phyloP scores from a whole-genome alignment of 2,113 vertebrate species.

The Lophochroa leadbeateri region DNA sequence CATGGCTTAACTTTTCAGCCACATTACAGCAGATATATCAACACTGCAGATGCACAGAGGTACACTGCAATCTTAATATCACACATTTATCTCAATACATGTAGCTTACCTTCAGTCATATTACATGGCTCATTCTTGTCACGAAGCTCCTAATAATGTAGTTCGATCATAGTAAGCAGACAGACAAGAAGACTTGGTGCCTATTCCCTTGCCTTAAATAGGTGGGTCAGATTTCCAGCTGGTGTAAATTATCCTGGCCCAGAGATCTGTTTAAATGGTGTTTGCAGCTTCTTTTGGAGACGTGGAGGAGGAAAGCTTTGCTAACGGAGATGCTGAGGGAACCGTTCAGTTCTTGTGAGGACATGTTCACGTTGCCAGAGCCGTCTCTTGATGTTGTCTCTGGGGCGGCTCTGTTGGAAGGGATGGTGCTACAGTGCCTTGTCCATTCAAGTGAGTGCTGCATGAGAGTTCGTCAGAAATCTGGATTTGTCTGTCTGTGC shows the following conservation, averaged over 20 bases:
- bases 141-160: background rate
- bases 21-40: background rate
- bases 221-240: slow-evolving; percentile 18
- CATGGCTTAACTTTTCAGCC: background rate
- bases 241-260: background rate
- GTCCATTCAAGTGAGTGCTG: background rate
- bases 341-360: background rate
- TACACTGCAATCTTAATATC: background rate
- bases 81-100: background rate
- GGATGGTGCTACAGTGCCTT: background rate
- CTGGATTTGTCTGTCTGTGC: background rate
- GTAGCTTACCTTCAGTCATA: background rate
- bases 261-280: background rate
- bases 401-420: background rate
- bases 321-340: background rate
- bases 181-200: background rate
- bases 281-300: slow-evolving; percentile 3
- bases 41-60: background rate
- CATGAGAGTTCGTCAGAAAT: background rate
- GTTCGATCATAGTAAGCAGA: background rate
- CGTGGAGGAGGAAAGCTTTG: background rate
- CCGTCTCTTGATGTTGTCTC: background rate
- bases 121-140: background rate
- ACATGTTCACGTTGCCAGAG: background rate
- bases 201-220: background rate